Evolutionary conservation across 2,888 invertebrate genomes (phyloP), one percentile per base, ranked within the genome.

Genomic region (Embidobia sp.): DNA sequence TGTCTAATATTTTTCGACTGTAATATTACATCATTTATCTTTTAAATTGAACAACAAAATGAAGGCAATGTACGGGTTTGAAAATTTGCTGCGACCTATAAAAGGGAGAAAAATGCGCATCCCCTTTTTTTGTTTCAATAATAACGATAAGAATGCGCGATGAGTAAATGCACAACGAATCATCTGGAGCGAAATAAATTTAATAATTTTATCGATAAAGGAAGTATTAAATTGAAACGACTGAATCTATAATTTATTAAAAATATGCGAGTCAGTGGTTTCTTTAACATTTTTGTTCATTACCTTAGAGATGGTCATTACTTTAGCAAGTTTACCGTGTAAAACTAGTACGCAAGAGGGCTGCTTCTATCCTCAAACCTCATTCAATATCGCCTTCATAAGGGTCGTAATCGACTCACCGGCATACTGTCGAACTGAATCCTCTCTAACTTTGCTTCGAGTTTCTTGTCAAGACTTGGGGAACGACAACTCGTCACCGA

Each of bases 341-440:
- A 64, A 64, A 51, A 66, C 53, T 44, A 53, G 27, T 35, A 66
- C 35, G 42, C 53, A 44, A 64, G 33, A 42, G 51, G 31, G 18
- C 37, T 33, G 29, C 35, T 16, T 16, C 27, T 11, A 46, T 42
- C 18, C 31, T 48, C 31, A 40, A 49, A 44, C 46, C 61, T 61
- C 13, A 61, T 53, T 70, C 70, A 61, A 44, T 70, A 70, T 70
- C 51, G 37, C 26, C 44, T 57, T 61, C 51, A 31, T 19, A 49
- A 42, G 44, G 35, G 44, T 53, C 42, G 53, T 72, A 53, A 72
- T 70, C 42, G 49, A 70, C 69, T 70, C 59, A 35, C 33, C 44
- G 35, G 44, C 44, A 61, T 44, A 42, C 33, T 26, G 44, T 35
- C 59, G 49, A 51, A 59, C 51, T 46, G 55, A 70, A 59, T 70